phyloP scores from a whole-genome alignment of 2,113 vertebrate genomes.

The Puffinus mauretanicus region DNA sequence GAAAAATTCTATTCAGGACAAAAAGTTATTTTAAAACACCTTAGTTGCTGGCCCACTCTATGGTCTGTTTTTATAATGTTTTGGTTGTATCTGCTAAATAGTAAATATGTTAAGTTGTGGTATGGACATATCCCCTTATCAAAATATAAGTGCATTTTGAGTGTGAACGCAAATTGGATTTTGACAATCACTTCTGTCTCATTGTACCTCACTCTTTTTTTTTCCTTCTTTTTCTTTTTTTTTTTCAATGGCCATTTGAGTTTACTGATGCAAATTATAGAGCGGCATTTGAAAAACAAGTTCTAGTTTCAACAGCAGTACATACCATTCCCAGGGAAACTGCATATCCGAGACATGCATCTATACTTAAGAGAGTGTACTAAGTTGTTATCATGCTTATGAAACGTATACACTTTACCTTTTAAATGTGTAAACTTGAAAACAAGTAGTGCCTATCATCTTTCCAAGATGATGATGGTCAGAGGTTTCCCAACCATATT shows the following conservation, averaged over 20 bases:
- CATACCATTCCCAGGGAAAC: slow-evolving; percentile 5
- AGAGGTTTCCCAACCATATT: slow-evolving; percentile 56
- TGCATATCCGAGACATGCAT: not conserved
- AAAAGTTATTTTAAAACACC: slow-evolving; percentile 84
- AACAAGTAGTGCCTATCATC: slow-evolving; percentile 55
- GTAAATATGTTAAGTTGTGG: slow-evolving; percentile 13
- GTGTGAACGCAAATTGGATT: slow-evolving; percentile 36
- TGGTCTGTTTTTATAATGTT: slow-evolving; percentile 72
- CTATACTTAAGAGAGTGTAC: not conserved
- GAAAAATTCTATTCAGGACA: slow-evolving; percentile 85
- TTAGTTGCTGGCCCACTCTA: slow-evolving; percentile 88
- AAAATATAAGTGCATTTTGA: slow-evolving; percentile 42
- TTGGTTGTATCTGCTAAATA: slow-evolving; percentile 69
- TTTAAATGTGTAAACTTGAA: slow-evolving; percentile 51
- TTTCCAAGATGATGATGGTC: slow-evolving; percentile 23
- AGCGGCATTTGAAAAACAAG: slow-evolving; percentile 12
- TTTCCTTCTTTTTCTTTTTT: not conserved
- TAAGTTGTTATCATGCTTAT: not conserved
- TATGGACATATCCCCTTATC: slow-evolving; percentile 53
- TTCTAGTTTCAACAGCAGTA: not conserved
- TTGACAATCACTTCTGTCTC: slow-evolving; percentile 17
- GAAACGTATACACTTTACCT: slow-evolving; percentile 1
- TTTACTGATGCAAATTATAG: not conserved
- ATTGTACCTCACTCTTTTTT: not conserved
- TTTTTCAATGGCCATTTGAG: not conserved